Conservation (phyloP, 2,888 invertebrate species). For the Sminthurinus aureus region DNA sequence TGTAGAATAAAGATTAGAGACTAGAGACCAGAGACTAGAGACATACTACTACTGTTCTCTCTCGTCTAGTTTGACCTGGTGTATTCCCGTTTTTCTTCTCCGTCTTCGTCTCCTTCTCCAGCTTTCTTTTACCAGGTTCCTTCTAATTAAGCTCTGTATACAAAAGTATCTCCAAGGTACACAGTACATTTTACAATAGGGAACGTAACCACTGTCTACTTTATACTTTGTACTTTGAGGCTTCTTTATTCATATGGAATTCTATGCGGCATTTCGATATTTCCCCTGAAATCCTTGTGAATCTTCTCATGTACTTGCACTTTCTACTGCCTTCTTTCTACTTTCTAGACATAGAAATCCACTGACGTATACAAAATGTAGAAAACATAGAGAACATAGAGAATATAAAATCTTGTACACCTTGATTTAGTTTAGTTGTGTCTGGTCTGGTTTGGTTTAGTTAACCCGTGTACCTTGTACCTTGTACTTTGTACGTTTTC, state of each 20-base stretch:
- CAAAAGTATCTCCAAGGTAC: not conserved
- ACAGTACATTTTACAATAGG: not conserved
- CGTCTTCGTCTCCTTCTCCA: too few species aligned
- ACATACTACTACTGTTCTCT: not conserved
- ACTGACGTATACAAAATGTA: not conserved
- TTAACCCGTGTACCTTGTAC: not conserved
- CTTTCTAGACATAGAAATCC: too few species aligned
- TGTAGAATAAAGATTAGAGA: slow-evolving; percentile 10
- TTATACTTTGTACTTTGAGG: too few species aligned
- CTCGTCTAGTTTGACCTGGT: not conserved
- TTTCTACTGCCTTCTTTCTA: not conserved
- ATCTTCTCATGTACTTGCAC: not conserved
- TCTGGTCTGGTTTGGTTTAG: too few species aligned
- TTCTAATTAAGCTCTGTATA: slow-evolving; percentile 7
- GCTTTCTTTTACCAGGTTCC: not conserved
- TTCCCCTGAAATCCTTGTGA: too few species aligned
- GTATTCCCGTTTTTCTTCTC: too few species aligned
- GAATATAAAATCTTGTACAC: too few species aligned
- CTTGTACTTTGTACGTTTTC: not conserved
- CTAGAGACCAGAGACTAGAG: not conserved
- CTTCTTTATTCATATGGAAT: not conserved
- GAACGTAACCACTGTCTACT: too few species aligned
- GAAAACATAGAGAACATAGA: too few species aligned
- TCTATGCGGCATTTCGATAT: not conserved
- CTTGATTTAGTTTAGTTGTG: too few species aligned